Base-by-base conservation (phyloP, 2,113 vertebrate species). In the Passer montanus region DNA sequence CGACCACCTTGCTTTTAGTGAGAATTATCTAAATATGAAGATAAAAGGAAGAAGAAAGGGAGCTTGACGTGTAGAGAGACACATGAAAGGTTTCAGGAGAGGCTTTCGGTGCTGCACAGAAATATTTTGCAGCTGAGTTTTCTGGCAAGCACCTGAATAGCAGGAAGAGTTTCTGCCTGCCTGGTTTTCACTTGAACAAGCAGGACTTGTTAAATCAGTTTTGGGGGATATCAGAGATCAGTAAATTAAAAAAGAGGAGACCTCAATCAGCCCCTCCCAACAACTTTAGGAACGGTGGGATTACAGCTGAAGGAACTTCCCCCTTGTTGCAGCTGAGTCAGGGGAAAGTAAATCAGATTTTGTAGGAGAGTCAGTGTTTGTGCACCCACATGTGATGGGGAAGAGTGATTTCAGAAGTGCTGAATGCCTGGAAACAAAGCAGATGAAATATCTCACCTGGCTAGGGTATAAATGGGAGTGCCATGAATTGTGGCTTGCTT, bases 1-100 rank as follows among this genome's bases (percentile, higher is more conserved):
- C 91, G 68, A 90, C 90, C 83, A 90, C 75, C 87, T 94, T 84
- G 79, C 79, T 93, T 95, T 95, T 97, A 97, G 91, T 73, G 93
- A 47, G 93, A 92, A 94, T 96, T 97, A 96, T 74, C 76, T 92
- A 96, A 95, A 95, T 96, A 87, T 16, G 87, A 95, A 97, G 91
- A 95, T 97, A 93, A 85, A 97, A 97, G 77, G 94, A 33, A 94
- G 92, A 84, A 95, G 91, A 93, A 95, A 73, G 78, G 89, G 58
- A 96, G 67, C 91, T 70, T 95, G 78, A 79, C 52, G 27, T 52
- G 60, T 59, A n/a, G 91, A 87, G 89, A 97, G 89, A 93, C 90
- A 95, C 96, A 95, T 96, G 91, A 97, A 97, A 93, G 96, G 87
- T 70, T 91, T 95, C 5, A 13, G 49, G 46, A 83, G 74, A 94